Percentiles rank a stretch among this genome's conserved stretches.
Conservation (phyloP, 2,113 vertebrate genomes). For the Mesitornis unicolor region DNA sequence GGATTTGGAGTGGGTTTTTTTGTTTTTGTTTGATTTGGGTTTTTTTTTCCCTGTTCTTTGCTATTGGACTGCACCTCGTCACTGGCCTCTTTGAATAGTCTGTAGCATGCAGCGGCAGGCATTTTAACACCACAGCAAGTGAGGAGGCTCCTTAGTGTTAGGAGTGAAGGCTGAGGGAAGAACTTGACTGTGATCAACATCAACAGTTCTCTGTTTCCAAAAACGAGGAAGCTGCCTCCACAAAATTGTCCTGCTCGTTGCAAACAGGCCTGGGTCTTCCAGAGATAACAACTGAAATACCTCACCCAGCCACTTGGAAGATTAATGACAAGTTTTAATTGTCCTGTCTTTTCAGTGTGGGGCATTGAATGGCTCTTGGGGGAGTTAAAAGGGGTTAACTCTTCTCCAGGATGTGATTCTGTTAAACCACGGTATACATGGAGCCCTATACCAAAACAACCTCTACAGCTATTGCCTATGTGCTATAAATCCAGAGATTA, state of each 20-base stretch:
- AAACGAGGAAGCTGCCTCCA: not conserved
- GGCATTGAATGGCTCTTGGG: not conserved
- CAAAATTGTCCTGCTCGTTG: not conserved
- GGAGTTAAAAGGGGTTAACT: not conserved
- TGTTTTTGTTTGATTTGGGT: not conserved
- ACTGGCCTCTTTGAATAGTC: not conserved
- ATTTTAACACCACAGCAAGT: not conserved
- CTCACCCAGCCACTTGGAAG: not conserved
- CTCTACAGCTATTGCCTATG: rapidly evolving
- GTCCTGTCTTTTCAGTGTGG: not conserved
- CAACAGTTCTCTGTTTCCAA: not conserved
- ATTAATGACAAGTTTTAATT: not conserved
- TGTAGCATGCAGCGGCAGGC: not conserved
- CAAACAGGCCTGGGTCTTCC: not conserved
- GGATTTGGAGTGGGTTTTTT: not conserved
- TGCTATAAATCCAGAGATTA: not conserved
- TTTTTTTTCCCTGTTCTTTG: not conserved
- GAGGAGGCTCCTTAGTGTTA: not conserved
- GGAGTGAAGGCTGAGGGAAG: not conserved
- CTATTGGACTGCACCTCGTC: not conserved
- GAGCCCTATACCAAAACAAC: not conserved
- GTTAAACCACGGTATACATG: not conserved
- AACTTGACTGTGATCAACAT: not conserved
- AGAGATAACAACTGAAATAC: not conserved
- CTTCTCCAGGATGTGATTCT: not conserved